Evolutionary conservation across 1,140 invertebrate species (phyloP), one percentile per base, ranked within the genome.

Genomic region (Halyomorpha halys): DNA sequence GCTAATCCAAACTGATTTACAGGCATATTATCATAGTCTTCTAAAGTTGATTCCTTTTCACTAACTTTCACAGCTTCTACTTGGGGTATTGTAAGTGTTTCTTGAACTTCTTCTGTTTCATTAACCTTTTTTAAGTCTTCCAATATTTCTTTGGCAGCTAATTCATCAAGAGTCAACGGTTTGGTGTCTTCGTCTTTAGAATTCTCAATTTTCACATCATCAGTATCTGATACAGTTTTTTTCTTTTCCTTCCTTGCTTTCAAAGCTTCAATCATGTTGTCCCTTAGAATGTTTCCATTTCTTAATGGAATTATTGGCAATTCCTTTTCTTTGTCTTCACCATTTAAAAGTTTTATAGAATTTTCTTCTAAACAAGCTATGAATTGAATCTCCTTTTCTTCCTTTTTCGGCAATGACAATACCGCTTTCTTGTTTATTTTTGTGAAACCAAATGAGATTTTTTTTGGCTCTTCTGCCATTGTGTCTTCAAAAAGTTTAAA

Each of bases 11-110:
- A 98, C 54, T 89, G 81, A 73, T 84, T 81, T 54, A 97, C 83
- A 2, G 94, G 94, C 59, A 96, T 83, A 69, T 82, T 78, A 71
- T 96, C 91, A 80, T 97, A 98, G 78, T 97, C 90, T 67, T 91
- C 87, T 39, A 91, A 72, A 6, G 85, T 85, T 19, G 89, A 82
- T 82, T 86, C 81, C 74, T 79, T 77, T 65, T 81, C 77, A 4
- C 82, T 82, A 49, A 78, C 74, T 11, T 82, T 71, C 18, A 61
- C 56, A 51, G 80, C 74, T 2, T 77, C 73, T 64, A 70, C 72
- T 5, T 83, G 47, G 3, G 81, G 79, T 21, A 86, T 71, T 25
- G 78, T 68, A 14, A 69, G 68, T 61, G 71, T 75, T 67, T 67
- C 70, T 69, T 72, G 72, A 66, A 67, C 69, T 68, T 72, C 71